Base-by-base conservation (phyloP, 2,888 invertebrate genomes). In the Mythimna albipuncta region DNA sequence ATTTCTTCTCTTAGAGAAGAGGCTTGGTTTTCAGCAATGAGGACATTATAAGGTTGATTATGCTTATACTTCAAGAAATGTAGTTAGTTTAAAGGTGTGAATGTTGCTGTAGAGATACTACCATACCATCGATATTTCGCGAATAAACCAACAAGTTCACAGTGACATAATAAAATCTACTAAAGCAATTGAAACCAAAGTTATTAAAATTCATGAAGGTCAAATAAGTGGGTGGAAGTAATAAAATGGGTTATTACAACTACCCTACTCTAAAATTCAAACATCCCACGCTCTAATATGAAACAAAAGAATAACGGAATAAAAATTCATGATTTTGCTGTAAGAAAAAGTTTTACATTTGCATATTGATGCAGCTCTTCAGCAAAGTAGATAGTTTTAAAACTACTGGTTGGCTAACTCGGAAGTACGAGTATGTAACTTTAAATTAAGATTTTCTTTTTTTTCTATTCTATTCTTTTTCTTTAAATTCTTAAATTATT, bases 251-350 rank as follows among this genome's bases (percentile, higher is more conserved):
- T 59, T 54, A 54, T 50, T 41, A 54, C 19, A 77, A 50, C 21
- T 64, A 41, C 19, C 61, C 59, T 41, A 57, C n/a, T 58, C 65
- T 62, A 2, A 52, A 72, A 65, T 62, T 78, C 38, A 71, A 52
- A 64, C 21, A 71, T 70, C 13, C 19, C 19, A 16, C n/a, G 10
- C 26, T 55, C 26, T 4, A 11, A 16, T 57, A 41, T 19, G 11
- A 61, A 77, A 77, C 47, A 61, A 50, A 78, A 72, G 55, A 64
- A 78, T 52, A n/a, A 70, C 19, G 32, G 21, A 54, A 32, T 50
- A 44, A 44, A 26, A 0, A 57, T 69, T 44, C 50, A 41, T 16
- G 50, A 50, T 21, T 21, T 35, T 16, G 21, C 5, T 9, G 11
- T 54, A 21, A 47, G 44, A 26, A 13, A 32, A 52, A n/a, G 6